These are phyloP conservation scores for Phylloscopus collybita DNA, from an alignment of 2,797 vertebrate species.

Conservation along the genomic window DNA sequence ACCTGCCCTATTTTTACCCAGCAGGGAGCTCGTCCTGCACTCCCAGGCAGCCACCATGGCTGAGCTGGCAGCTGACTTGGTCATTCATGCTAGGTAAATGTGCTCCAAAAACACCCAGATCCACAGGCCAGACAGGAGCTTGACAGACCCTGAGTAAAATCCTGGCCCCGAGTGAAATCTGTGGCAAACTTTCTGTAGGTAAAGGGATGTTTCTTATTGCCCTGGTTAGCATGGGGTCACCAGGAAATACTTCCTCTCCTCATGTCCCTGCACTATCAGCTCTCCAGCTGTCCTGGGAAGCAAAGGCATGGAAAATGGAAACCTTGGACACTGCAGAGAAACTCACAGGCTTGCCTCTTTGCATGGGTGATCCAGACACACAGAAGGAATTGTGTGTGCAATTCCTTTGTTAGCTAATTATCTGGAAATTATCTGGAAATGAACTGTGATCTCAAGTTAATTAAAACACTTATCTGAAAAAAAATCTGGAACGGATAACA, in stretches of 20 bases:
- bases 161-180: not conserved
- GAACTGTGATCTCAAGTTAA: not conserved
- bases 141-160: not conserved
- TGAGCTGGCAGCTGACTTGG: not conserved
- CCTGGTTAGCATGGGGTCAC: not conserved
- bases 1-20: constrained; percentile 20
- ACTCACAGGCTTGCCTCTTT: not conserved
- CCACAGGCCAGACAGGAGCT: not conserved
- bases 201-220: not conserved
- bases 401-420: not conserved
- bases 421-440: not conserved
- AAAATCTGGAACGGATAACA: not conserved
- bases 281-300: not conserved
- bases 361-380: not conserved
- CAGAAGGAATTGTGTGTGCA: not conserved
- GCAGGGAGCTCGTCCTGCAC: not conserved
- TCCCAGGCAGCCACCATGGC: not conserved
- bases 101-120: not conserved
- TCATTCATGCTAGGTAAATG: not conserved
- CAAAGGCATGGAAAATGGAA: not conserved
- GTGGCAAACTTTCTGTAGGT: not conserved
- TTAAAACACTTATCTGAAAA: not conserved
- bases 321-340: not conserved
- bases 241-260: not conserved
- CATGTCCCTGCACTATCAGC: not conserved